Conservation (phyloP, 2,797 vertebrate species). For the Sebastes oblongus region DNA sequence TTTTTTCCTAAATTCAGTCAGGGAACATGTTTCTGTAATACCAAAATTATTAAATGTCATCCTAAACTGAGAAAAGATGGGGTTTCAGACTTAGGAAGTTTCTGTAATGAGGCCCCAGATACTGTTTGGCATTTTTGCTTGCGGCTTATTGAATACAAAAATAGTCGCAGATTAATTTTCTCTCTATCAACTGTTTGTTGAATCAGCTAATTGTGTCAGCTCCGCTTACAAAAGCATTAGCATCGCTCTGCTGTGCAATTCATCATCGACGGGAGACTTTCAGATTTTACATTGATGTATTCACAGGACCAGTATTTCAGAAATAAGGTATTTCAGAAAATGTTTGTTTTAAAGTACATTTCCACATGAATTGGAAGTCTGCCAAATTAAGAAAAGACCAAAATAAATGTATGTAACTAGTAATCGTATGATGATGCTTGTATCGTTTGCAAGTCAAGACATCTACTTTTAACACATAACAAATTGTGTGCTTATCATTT, state of each 20-base stretch:
- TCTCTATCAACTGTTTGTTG: background rate
- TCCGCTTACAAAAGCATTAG: background rate
- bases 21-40: background rate
- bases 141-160: background rate
- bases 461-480: background rate
- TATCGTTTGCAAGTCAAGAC: background rate
- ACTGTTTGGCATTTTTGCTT: background rate
- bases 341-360: background rate
- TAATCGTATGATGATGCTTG: background rate
- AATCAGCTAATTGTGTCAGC: background rate
- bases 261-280: background rate
- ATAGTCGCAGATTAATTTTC: background rate
- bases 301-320: background rate
- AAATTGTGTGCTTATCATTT: constrained; percentile 1
- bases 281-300: background rate
- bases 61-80: background rate
- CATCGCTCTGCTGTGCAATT: background rate
- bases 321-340: background rate
- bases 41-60: background rate
- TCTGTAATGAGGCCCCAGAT: background rate
- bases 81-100: background rate
- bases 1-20: background rate
- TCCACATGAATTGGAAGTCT: background rate
- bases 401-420: background rate
- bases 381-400: background rate